Evolutionary conservation across 1,140 invertebrate genomes (phyloP), one percentile per base, ranked within the genome.

Genomic region (Caerostris darwini): DNA sequence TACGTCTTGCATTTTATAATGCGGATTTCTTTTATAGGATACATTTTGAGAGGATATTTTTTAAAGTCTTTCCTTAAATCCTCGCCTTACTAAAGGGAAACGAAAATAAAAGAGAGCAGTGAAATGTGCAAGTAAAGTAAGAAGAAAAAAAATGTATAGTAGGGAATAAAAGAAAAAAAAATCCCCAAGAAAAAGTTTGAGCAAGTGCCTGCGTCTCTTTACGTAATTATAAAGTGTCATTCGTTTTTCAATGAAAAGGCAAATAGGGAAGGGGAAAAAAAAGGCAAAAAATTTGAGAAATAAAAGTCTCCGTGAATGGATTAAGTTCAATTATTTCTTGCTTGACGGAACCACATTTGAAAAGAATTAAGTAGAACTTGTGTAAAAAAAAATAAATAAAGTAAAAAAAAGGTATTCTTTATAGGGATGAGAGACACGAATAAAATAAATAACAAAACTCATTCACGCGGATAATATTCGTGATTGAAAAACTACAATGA

Each of bases 301-400:
- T 64, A 53, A 64, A 54, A 34, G 12, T 5, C 88, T 34, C 17
- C 88, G 67, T 90, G 67, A 90, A 90, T 77, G 88, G 88, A 90
- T 90, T 90, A 90, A 90, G 67, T 90, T 57, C 67, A 90, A 90
- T 90, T 71, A 90, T 90, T 90, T 90, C 67, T 56, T 90, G 88
- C 67, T 77, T 90, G 88, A 90, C 67, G 67, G 67, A 61, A 90
- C 77, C 88, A 50, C 88, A 90, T 90, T 90, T 90, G 17, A 58
- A 90, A 90, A 90, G 67, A 71, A 90, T 90, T 90, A 90, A 90
- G 67, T 34, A 58, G 3, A 77, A 61, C n/a, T 12, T 56, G 54
- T 34, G 54, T 58, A 85, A 85, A 85, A 85, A 34, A 34, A 34
- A 34, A 34, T 58, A 64, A 88, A n/a, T n/a, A 53, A 54, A 17